Evolutionary conservation across 2,797 vertebrate species (phyloP).

Genomic region (Gallinago solitaria): DNA sequence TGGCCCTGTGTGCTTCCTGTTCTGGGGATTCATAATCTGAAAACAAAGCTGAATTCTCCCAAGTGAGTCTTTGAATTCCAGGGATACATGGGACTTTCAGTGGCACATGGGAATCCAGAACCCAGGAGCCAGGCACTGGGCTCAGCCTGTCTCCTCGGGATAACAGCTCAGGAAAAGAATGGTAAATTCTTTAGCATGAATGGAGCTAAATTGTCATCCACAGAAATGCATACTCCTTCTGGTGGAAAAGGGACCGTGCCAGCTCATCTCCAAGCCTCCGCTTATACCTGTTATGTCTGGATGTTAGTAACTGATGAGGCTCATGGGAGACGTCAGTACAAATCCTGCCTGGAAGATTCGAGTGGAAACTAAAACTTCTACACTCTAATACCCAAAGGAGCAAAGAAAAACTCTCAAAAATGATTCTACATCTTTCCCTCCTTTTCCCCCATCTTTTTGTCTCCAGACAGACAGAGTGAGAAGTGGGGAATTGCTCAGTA

Average conservation of each 20-base stretch:
- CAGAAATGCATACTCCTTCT: conserved; percentile 37
- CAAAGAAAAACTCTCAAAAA: background rate
- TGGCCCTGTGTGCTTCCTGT: accelerated
- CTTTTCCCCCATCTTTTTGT: background rate
- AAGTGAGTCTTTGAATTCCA: background rate
- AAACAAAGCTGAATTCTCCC: background rate
- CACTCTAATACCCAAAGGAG: background rate
- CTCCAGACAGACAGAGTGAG: background rate
- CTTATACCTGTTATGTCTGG: conserved; percentile 41
- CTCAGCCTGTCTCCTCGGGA: background rate
- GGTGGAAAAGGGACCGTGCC: background rate
- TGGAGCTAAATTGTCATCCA: background rate
- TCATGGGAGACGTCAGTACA: background rate
- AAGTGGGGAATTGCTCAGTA: background rate
- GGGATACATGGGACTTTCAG: background rate
- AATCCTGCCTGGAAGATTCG: conserved; percentile 27
- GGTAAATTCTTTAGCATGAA: background rate
- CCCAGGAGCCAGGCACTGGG: background rate
- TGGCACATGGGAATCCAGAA: background rate
- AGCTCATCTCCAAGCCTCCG: conserved; percentile 25
- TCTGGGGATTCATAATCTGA: background rate
- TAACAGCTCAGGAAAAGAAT: background rate
- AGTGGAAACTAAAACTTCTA: conserved; percentile 30
- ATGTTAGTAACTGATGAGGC: background rate
- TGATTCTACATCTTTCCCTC: background rate